These are phyloP conservation scores for Phyllotreta cruciferae DNA, from an alignment of 2,888 invertebrate species.

Conservation along the genomic window DNA sequence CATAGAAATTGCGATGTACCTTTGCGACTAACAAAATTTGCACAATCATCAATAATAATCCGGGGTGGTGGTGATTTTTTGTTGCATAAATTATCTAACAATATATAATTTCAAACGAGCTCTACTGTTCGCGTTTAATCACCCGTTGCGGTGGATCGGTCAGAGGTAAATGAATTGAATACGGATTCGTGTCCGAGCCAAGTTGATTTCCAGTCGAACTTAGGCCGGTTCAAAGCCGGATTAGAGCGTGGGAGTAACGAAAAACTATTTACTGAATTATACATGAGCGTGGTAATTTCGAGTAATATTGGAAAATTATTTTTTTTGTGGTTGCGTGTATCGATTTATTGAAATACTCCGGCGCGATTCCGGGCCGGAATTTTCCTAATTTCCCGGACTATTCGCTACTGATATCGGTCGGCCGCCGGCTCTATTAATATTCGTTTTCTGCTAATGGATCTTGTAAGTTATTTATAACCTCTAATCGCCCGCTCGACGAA, in stretches of 20 bases:
- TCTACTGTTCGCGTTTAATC: constrained; percentile 32
- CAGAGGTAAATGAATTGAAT: constrained; percentile 46
- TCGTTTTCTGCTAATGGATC: constrained; percentile 56
- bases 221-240: not conserved
- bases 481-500: constrained; percentile 45
- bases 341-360: no score
- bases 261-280: not conserved
- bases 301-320: no score
- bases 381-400: constrained; percentile 7
- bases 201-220: constrained; percentile 33
- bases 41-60: no score
- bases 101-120: constrained; percentile 10
- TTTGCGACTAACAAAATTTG: no score
- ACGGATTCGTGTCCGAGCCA: constrained; percentile 43
- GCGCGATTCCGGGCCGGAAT: not conserved
- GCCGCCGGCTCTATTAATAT: constrained; percentile 53
- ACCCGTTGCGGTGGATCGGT: constrained; percentile 21
- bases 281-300: no score
- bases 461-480: constrained; percentile 56
- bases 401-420: constrained; percentile 14
- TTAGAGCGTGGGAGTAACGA: not conserved
- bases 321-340: no score
- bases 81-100: no score
- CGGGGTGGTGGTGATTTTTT: no score
- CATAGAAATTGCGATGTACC: no score